Evolutionary conservation across 2,888 invertebrate species (phyloP).

Genomic region (Zonitis immaculata): DNA sequence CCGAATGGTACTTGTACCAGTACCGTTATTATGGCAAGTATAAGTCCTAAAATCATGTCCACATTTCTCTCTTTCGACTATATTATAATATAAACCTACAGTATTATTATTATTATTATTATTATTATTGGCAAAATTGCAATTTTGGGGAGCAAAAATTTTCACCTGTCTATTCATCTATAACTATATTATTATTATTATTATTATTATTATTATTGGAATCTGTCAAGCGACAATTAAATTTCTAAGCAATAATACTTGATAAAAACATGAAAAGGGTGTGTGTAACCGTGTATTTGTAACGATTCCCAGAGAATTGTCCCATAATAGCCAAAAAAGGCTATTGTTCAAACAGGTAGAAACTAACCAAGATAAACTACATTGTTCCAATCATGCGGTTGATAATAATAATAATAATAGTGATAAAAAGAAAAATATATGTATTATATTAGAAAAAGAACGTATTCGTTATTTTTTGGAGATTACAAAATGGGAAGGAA

Average conservation of each 20-base stretch:
- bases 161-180: background rate
- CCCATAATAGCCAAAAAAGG: background rate
- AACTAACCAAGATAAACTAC: background rate
- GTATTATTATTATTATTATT: too few relatives aligned
- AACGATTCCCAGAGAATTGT: background rate
- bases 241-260: background rate
- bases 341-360: background rate
- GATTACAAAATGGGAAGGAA: background rate
- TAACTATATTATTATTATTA: too few relatives aligned
- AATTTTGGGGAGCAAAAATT: too few relatives aligned
- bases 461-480: too few relatives aligned
- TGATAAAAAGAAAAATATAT: background rate
- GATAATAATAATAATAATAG: background rate
- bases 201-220: too few relatives aligned
- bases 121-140: too few relatives aligned
- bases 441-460: too few relatives aligned
- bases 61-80: background rate
- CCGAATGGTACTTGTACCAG: background rate
- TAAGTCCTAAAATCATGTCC: background rate
- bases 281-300: conserved; percentile 2
- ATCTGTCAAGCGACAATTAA: background rate
- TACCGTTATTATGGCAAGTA: background rate
- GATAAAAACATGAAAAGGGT: background rate
- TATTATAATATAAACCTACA: too few relatives aligned
- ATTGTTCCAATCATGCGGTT: background rate